These are phyloP conservation scores for Corvus moneduloides DNA, from an alignment of 2,113 vertebrate genomes.

Conservation along the genomic window DNA sequence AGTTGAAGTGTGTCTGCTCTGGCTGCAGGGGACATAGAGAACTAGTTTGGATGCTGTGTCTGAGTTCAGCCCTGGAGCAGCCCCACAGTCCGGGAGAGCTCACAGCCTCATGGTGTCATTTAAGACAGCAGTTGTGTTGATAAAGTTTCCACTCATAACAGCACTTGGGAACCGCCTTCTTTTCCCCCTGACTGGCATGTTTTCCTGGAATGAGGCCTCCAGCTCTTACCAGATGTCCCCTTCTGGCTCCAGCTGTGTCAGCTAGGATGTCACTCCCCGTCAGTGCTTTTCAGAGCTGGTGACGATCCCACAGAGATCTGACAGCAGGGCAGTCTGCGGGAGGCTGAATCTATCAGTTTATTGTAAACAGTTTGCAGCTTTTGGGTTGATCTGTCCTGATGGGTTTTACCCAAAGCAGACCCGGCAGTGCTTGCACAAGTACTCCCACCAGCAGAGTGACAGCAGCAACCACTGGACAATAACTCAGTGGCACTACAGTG, in stretches of 20 bases:
- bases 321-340: background rate
- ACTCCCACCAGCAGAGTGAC: background rate
- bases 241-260: background rate
- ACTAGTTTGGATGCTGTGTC: background rate
- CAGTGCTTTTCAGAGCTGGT: background rate
- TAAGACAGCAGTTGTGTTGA: background rate
- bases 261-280: background rate
- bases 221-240: background rate
- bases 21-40: background rate
- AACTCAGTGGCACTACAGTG: accelerated
- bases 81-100: background rate
- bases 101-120: background rate
- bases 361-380: background rate
- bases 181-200: background rate
- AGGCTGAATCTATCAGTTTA: background rate
- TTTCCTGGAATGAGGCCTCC: background rate
- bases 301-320: background rate
- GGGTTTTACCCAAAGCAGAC: background rate
- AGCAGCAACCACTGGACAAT: background rate
- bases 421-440: accelerated
- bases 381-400: background rate
- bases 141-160: background rate
- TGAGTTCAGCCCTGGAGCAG: background rate
- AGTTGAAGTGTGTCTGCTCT: background rate
- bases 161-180: background rate